phyloP scores from a whole-genome alignment of 2,888 invertebrate species.

The Aplocera efformata region DNA sequence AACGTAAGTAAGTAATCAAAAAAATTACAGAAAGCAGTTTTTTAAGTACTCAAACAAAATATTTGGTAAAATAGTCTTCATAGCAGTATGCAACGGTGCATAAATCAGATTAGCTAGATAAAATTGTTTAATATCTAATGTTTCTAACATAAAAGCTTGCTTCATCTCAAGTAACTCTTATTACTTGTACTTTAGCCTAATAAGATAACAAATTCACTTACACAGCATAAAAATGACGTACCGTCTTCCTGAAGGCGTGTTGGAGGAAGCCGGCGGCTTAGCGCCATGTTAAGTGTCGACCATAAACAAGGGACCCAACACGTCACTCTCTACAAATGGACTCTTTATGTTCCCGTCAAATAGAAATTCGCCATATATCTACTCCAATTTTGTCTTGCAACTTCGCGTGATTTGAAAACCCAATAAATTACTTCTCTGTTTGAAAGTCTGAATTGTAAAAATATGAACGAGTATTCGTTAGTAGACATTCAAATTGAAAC shows the following conservation, averaged over 20 bases:
- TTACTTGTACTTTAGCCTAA: conserved; percentile 44
- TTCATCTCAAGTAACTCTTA: conserved; percentile 41
- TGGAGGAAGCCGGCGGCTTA: conserved; percentile 40
- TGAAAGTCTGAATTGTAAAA: conserved; percentile 1
- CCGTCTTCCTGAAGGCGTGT: conserved; percentile 32
- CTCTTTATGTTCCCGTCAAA: conserved; percentile 57
- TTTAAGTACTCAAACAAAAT: no score
- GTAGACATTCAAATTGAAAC: conserved; percentile 28
- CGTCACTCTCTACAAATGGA: conserved; percentile 62
- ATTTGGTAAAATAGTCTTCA: no score
- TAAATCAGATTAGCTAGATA: no score
- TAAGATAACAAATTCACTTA: conserved; percentile 59
- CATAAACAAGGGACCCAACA: conserved; percentile 61
- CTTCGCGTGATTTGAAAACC: neutral
- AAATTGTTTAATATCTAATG: no score
- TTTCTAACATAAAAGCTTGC: neutral
- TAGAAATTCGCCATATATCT: conserved; percentile 45
- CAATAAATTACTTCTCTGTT: neutral
- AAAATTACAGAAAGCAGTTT: no score
- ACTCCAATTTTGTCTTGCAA: conserved; percentile 4
- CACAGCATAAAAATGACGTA: conserved; percentile 49
- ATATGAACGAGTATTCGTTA: conserved; percentile 10
- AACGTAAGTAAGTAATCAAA: no score
- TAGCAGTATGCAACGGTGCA: no score
- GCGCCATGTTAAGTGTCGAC: conserved; percentile 55